Evolutionary conservation across 2,888 invertebrate genomes (phyloP).

Genomic region (Scaptomyza caliginosa): DNA sequence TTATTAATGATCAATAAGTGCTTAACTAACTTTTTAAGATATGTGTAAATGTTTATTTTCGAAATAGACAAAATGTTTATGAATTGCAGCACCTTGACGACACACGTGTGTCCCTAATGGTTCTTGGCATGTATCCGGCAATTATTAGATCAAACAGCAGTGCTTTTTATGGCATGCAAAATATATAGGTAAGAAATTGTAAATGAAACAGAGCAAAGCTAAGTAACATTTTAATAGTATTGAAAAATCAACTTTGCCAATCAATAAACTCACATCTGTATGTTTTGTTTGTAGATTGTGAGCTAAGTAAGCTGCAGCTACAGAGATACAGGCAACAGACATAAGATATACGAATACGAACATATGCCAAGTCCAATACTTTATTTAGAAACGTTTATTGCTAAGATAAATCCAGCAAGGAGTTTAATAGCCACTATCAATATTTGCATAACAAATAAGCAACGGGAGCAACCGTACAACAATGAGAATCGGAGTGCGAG

Average conservation of each 20-base stretch:
- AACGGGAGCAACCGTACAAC: constrained; percentile 36
- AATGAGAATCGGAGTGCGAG: constrained; percentile 15
- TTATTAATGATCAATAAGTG: not conserved
- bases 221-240: constrained; percentile 37
- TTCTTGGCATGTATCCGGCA: constrained; percentile 56
- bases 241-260: constrained; percentile 50
- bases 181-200: constrained; percentile 33
- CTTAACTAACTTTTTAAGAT: not conserved
- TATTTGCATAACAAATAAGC: constrained; percentile 71
- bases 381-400: constrained; percentile 61
- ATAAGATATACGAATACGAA: constrained; percentile 1
- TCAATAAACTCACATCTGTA: constrained; percentile 53
- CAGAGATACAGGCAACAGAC: constrained; percentile 4
- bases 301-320: not conserved
- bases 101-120: constrained; percentile 39
- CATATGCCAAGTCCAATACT: constrained; percentile 44
- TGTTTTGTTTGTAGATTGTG: not conserved
- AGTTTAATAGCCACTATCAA: constrained; percentile 66
- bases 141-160: constrained; percentile 57
- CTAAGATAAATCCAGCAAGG: constrained; percentile 66
- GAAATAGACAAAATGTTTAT: not conserved
- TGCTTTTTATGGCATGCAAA: constrained; percentile 28
- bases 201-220: constrained; percentile 69
- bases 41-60: not conserved
- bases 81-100: constrained; percentile 7